These are phyloP conservation scores for Nothobranchius kuhntae DNA, from an alignment of 2,113 vertebrate species.

Conservation along the genomic window DNA sequence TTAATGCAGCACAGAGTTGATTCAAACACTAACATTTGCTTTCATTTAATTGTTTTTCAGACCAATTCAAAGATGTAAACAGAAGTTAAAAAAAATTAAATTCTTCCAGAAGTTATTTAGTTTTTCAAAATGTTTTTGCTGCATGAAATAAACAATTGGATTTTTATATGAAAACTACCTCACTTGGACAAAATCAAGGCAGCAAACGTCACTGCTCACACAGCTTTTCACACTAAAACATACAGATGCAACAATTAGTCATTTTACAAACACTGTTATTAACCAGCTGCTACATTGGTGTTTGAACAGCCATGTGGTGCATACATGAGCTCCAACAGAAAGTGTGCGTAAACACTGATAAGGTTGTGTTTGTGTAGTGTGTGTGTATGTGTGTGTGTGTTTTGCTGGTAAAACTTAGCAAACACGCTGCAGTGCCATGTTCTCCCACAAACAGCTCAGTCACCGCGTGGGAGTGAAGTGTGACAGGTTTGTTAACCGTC, in stretches of 20 bases:
- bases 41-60: constrained; percentile 1
- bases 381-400: constrained; percentile 26
- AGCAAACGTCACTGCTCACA: not conserved
- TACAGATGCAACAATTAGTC: constrained; percentile 20
- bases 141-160: no score
- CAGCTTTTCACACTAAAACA: constrained; percentile 10
- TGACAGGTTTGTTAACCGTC: constrained; percentile 43
- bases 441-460: constrained; percentile 56
- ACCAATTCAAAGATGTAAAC: no score
- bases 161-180: no score
- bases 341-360: constrained; percentile 73
- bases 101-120: no score
- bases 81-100: no score
- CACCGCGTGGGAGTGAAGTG: constrained; percentile 57
- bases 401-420: constrained; percentile 56
- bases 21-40: constrained; percentile 12
- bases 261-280: constrained; percentile 17
- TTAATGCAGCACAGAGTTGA: not conserved
- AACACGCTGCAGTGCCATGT: constrained; percentile 52
- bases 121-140: no score
- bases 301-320: constrained; percentile 53
- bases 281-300: constrained; percentile 42
- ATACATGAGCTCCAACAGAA: constrained; percentile 60
- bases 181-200: no score
- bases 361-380: constrained; percentile 56